A percentile compares a stretch with the other conserved stretches of the same genome.
Evolutionary conservation across 2,113 vertebrate genomes (phyloP).

Genomic region (Cephalopholis sonnerati): DNA sequence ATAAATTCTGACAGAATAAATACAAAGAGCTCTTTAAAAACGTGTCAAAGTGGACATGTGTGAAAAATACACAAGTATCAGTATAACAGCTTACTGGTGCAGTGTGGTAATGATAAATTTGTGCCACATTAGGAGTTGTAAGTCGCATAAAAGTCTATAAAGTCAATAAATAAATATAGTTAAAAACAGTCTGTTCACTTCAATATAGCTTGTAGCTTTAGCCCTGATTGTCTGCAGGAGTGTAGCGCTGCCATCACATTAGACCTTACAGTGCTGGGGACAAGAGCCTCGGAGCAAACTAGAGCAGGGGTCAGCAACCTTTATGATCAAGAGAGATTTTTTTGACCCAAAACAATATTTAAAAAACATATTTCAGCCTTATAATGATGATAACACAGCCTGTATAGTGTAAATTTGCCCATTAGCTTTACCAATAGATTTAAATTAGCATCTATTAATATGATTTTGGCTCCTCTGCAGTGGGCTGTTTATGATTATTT

Average conservation of each 20-base stretch:
- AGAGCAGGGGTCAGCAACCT: too few species aligned
- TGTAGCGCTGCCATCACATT: neutral
- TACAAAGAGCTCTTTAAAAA: slow-evolving; percentile 30
- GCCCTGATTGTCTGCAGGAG: slow-evolving; percentile 26
- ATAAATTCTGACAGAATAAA: slow-evolving; percentile 9
- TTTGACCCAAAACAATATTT: too few species aligned
- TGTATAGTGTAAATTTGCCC: too few species aligned
- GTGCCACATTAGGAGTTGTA: neutral
- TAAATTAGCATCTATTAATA: too few species aligned
- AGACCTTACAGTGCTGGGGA: neutral
- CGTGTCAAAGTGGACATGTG: neutral
- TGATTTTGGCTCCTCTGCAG: too few species aligned
- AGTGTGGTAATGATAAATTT: neutral
- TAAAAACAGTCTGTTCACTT: neutral
- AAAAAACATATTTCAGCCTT: too few species aligned
- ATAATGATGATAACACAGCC: too few species aligned
- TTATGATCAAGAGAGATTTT: too few species aligned
- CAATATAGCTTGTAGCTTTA: neutral
- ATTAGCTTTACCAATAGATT: too few species aligned
- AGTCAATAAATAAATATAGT: slow-evolving; percentile 6
- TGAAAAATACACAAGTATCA: neutral
- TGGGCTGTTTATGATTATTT: too few species aligned
- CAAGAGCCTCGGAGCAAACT: neutral
- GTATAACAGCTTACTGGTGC: neutral
- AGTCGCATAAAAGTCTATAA: neutral